phyloP scores from a whole-genome alignment of 2,113 vertebrate species.

The Rutilus rutilus region DNA sequence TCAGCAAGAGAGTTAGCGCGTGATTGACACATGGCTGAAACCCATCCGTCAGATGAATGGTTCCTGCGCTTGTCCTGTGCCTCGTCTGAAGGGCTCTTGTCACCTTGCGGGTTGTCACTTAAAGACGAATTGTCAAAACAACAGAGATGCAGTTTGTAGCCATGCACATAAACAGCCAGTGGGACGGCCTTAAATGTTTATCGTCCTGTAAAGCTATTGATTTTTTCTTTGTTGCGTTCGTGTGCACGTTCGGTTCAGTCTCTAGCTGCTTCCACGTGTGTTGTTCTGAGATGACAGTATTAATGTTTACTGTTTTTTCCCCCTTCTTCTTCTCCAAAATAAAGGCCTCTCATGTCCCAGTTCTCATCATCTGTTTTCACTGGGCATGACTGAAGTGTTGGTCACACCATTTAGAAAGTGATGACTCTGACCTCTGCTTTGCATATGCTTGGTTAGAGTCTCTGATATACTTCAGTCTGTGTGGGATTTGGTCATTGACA shows the following conservation, averaged over 20 bases:
- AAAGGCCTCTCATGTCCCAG: slow-evolving; percentile 50
- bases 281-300: slow-evolving; percentile 53
- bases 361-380: slow-evolving; percentile 72
- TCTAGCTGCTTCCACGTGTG: slow-evolving; percentile 8
- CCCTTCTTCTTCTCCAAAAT: slow-evolving; percentile 48
- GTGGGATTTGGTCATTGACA: slow-evolving; percentile 65
- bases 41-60: slow-evolving; percentile 56
- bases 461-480: slow-evolving; percentile 54
- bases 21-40: slow-evolving; percentile 59
- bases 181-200: slow-evolving; percentile 24
- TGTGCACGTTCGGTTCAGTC: slow-evolving; percentile 5
- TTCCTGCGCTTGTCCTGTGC: slow-evolving; percentile 53
- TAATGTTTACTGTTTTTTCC: slow-evolving; percentile 64
- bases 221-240: slow-evolving; percentile 12
- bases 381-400: slow-evolving; percentile 67
- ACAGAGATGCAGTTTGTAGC: slow-evolving; percentile 50
- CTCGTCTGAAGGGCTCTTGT: slow-evolving; percentile 56
- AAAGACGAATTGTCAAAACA: slow-evolving; percentile 62
- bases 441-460: slow-evolving; percentile 65
- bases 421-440: slow-evolving; percentile 68
- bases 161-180: slow-evolving; percentile 38
- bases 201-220: slow-evolving; percentile 31
- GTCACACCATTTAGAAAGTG: slow-evolving; percentile 79
- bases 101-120: slow-evolving; percentile 58
- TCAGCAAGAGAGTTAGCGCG: slow-evolving; percentile 15